Conservation (phyloP, 2,888 invertebrate genomes). For the Drosophila recens region DNA sequence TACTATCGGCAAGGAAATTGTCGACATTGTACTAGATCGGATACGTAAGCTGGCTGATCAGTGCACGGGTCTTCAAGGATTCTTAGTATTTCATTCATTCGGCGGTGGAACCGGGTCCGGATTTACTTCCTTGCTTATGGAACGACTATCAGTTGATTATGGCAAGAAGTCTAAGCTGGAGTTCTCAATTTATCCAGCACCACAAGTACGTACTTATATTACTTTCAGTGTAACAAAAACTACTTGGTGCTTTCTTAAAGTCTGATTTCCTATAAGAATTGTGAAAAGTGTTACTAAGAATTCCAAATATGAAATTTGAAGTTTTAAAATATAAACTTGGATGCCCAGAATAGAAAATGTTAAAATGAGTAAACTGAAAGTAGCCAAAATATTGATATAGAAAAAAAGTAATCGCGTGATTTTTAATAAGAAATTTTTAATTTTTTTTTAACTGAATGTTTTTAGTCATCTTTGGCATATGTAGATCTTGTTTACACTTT, state of each 20-base stretch:
- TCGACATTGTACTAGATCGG: constrained; percentile 93
- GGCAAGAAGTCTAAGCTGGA: constrained; percentile 97
- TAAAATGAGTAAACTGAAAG: no score
- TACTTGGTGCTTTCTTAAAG: not conserved
- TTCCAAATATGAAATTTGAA: no score
- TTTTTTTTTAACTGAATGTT: no score
- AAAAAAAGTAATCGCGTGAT: no score
- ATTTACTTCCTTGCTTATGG: constrained; percentile 96
- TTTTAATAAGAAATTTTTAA: no score
- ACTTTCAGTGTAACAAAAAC: not conserved
- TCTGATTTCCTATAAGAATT: no score
- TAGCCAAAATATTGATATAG: no score
- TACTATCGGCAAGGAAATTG: constrained; percentile 95
- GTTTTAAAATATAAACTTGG: no score
- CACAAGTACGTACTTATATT: constrained; percentile 88
- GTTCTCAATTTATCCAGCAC: constrained; percentile 97
- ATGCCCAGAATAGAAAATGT: no score
- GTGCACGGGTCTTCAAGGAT: constrained; percentile 94
- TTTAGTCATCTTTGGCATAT: no score
- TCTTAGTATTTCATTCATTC: constrained; percentile 97
- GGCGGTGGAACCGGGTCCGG: constrained; percentile 95
- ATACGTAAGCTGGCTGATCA: constrained; percentile 93
- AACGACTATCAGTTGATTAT: constrained; percentile 95
- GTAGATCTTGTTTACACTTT: no score
- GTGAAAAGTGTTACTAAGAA: no score